phyloP scores from a whole-genome alignment of 2,113 vertebrate genomes.

The zebrafish (Danio rerio) region GRCz12tu NC_133178.1:62050501-62051000 shows the following conservation, averaged over 20 bases:
- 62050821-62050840: conserved; percentile 41
- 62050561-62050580: conserved; percentile 77
- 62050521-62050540: conserved; percentile 80
- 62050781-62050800: conserved; percentile 73
- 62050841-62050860: conserved; percentile 55
- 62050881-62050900: conserved; percentile 76
- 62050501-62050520: conserved; percentile 69
- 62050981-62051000: conserved; percentile 62
- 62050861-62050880: conserved; percentile 60
- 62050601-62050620: conserved; percentile 75
- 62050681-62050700: conserved; percentile 57
- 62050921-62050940: conserved; percentile 49
- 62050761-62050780: conserved; percentile 67
- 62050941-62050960: conserved; percentile 64
- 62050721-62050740: conserved; percentile 78
- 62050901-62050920: conserved; percentile 70
- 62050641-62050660: conserved; percentile 65
- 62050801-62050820: conserved; percentile 65
- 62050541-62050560: conserved; percentile 79
- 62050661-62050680: conserved; percentile 45
- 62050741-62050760: conserved; percentile 62
- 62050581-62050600: conserved; percentile 71
- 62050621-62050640: conserved; percentile 72
- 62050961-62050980: conserved; percentile 64
- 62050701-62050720: conserved; percentile 64